These are phyloP conservation scores for Carassius auratus DNA, from an alignment of 2,113 vertebrate species.

Conservation along the genomic window DNA sequence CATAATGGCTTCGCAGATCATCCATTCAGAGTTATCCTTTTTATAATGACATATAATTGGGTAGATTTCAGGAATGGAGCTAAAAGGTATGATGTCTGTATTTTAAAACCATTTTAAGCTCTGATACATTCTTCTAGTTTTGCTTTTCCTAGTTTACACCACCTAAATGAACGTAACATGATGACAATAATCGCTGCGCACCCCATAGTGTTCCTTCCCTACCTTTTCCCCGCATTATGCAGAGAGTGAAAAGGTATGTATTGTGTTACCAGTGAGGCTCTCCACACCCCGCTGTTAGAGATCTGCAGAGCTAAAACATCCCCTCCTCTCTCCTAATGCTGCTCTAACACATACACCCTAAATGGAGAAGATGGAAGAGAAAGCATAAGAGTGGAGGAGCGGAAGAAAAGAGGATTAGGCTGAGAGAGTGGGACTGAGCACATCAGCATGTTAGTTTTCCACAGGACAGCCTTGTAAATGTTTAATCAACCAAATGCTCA, in stretches of 20 bases:
- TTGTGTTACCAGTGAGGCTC: constrained; percentile 1
- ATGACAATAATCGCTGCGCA: neutral
- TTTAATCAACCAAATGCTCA: constrained; percentile 19
- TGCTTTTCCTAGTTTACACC: neutral
- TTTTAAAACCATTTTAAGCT: neutral
- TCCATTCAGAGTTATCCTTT: too few relatives aligned
- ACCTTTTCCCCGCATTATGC: neutral
- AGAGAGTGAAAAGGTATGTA: constrained; percentile 13
- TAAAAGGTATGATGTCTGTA: neutral
- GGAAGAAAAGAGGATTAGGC: neutral
- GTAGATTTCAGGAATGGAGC: neutral
- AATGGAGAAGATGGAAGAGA: constrained; percentile 10
- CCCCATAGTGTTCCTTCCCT: neutral
- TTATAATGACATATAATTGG: neutral
- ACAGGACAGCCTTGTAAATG: constrained; percentile 28
- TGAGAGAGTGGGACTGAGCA: too few relatives aligned
- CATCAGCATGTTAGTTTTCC: neutral
- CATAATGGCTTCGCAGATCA: too few relatives aligned
- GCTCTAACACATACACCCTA: constrained; percentile 3
- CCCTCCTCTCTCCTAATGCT: neutral
- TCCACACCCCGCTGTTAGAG: constrained; percentile 18
- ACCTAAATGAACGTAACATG: neutral
- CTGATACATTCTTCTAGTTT: neutral
- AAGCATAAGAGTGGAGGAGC: neutral
- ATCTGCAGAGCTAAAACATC: neutral